Base-by-base conservation (phyloP, 2,797 vertebrate genomes). In the Myripristis murdjan region DNA sequence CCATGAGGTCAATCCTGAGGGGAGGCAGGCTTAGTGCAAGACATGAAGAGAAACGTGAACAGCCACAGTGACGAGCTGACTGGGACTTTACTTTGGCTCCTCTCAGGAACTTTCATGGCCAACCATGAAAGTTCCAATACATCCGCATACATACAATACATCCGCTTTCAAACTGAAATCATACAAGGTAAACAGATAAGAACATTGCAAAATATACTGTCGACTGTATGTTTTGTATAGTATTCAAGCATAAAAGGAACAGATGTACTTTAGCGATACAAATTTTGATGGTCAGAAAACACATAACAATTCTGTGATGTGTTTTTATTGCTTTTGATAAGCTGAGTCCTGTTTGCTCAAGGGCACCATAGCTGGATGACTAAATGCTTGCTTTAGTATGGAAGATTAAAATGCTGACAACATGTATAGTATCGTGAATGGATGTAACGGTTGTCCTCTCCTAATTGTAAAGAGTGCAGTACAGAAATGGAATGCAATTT, bases 1-100 rank as follows among this genome's bases (percentile, higher is more conserved):
- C 75, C 61, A 47, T 77, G 60, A 86, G 80, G 67, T 64, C 62
- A 75, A 71, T 81, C 62, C 61, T 68, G 33, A 12, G 15, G 58
- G 76, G 72, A 77, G 51, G 41, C n/a, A 61, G 60, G 51, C 65
- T 67, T 15, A 0, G 31, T 46, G n/a, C 43, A 46, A 46, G n/a
- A 6, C 43, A 46, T 16, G n/a, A 6, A 18, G 15, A 46, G 43
- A n/a, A n/a, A 46, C 15, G 43, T 46, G 43, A 46, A 9, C 16
- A 46, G 43, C 43, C n/a, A 46, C 6, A 18, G 18, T 46, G 43
- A 46, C 15, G n/a, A 46, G 15, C 5, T 46, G 43, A 18, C 5
- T n/a, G 5, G 18, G 46, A 46, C 16, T 18, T 18, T n/a, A 46
- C 16, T 46, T 46, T 46, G 43, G 6, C 18, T n/a, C 1, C 18